Evolutionary conservation across 1,140 invertebrate species (phyloP).

Genomic region (Portunus trituberculatus): DNA sequence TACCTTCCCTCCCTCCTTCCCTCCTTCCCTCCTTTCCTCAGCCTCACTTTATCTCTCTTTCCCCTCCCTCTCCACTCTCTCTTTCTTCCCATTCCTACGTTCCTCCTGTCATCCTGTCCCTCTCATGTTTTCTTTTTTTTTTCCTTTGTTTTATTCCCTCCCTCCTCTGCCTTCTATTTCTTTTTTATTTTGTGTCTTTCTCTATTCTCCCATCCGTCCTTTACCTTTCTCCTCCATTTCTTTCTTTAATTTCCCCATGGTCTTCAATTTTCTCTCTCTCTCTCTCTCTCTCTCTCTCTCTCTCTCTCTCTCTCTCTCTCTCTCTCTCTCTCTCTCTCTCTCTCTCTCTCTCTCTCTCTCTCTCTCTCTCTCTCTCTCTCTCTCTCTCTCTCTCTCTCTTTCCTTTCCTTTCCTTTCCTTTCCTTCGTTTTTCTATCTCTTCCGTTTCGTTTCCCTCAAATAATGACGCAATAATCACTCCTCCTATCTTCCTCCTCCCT

Average conservation of each 20-base stretch:
- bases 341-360: not conserved
- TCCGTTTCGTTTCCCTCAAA: not conserved
- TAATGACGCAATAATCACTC: not conserved
- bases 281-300: constrained; percentile 37
- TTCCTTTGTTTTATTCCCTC: not conserved
- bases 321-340: constrained; percentile 27
- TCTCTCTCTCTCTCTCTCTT: no score
- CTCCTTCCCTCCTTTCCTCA: not conserved
- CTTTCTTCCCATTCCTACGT: not conserved
- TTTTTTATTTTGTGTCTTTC: not conserved
- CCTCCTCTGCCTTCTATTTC: not conserved
- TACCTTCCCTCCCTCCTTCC: not conserved
- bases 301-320: constrained; percentile 37
- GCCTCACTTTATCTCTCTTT: not conserved
- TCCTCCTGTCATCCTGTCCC: not conserved
- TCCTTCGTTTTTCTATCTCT: no score
- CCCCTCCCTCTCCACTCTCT: not conserved
- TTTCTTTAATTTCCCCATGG: not conserved
- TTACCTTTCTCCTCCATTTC: not conserved
- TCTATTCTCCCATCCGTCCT: not conserved
- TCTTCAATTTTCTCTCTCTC: not conserved
- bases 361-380: no score
- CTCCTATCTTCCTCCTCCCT: not conserved
- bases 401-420: no score
- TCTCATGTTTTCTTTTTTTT: not conserved